phyloP scores from a whole-genome alignment of 2,888 invertebrate genomes.

The Polia nebulosa region DNA sequence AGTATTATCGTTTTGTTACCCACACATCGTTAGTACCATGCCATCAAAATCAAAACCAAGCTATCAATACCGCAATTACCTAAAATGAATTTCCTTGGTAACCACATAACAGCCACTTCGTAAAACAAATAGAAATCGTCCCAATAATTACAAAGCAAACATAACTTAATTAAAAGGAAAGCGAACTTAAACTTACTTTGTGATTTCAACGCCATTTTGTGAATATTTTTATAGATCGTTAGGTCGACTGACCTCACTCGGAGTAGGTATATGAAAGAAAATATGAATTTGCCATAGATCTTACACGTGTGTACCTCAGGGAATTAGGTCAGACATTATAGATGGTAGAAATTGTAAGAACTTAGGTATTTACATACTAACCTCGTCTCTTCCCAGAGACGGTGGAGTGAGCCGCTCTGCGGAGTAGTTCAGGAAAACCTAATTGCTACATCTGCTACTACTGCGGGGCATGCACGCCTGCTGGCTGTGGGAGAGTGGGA shows the following conservation, averaged over 20 bases:
- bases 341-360: neutral
- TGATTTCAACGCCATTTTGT: slow-evolving; percentile 42
- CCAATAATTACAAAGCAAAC: slow-evolving; percentile 48
- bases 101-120: slow-evolving; percentile 32
- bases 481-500: too few species aligned
- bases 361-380: neutral
- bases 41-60: neutral
- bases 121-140: slow-evolving; percentile 42
- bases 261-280: slow-evolving; percentile 1
- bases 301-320: neutral
- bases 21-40: neutral
- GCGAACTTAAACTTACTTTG: slow-evolving; percentile 36
- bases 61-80: slow-evolving; percentile 39
- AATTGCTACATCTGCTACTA: too few species aligned
- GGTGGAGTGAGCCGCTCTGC: too few species aligned
- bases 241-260: slow-evolving; percentile 9
- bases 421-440: too few species aligned
- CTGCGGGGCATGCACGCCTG: too few species aligned
- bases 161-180: slow-evolving; percentile 52
- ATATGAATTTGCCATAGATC: slow-evolving; percentile 22
- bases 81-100: slow-evolving; percentile 3
- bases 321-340: slow-evolving; percentile 6
- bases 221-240: slow-evolving; percentile 12
- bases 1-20: neutral
- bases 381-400: too few species aligned